phyloP scores from a whole-genome alignment of 2,888 invertebrate species.

The Neoitamus cyanurus region DNA sequence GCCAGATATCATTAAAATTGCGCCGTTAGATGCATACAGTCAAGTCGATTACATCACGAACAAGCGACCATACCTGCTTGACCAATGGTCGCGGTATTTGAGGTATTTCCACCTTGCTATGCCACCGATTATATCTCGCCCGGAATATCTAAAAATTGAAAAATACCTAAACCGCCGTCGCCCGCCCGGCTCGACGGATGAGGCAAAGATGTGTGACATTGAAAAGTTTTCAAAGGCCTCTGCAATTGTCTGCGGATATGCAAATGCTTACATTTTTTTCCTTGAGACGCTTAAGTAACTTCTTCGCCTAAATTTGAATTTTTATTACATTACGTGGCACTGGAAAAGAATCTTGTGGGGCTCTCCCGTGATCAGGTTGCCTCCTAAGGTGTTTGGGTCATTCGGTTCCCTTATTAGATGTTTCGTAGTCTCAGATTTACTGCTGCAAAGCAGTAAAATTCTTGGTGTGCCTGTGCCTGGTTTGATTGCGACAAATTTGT shows the following conservation, averaged over 20 bases:
- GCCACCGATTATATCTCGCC: neutral
- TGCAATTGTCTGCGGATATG: neutral
- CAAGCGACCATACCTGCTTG: neutral
- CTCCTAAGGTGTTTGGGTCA: neutral
- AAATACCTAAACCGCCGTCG: neutral
- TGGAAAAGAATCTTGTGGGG: neutral
- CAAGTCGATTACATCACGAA: neutral
- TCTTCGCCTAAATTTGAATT: neutral
- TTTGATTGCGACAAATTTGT: neutral
- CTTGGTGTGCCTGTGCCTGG: neutral
- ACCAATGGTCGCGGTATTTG: neutral
- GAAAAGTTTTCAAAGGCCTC: neutral
- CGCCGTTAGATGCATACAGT: neutral
- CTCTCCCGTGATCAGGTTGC: neutral
- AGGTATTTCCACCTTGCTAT: neutral
- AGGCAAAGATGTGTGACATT: neutral
- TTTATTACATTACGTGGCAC: neutral
- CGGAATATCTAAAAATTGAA: neutral
- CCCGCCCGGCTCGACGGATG: neutral
- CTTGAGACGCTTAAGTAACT: neutral
- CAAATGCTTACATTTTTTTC: neutral
- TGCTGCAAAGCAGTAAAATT: neutral
- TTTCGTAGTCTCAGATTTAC: neutral
- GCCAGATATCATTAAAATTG: neutral
- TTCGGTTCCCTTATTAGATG: neutral